Base-by-base conservation (phyloP, 2,888 invertebrate genomes). In the Apodemia duryi region DNA sequence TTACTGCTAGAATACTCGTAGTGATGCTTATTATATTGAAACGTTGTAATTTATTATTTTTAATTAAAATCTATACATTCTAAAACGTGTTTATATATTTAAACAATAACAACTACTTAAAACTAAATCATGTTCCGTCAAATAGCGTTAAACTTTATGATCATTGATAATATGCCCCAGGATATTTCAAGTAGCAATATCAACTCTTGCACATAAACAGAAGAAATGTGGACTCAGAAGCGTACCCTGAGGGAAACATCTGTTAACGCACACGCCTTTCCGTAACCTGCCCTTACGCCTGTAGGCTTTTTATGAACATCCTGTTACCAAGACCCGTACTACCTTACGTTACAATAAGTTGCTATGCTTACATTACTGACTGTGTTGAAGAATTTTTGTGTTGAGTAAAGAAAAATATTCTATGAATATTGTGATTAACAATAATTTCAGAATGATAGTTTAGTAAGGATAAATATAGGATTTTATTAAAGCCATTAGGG, bases 401-500 rank as follows among this genome's bases (percentile, higher is more conserved):
- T 13, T 29, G 13, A 32, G 6, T 10, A 32, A 29, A 70, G 29
- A 10, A 41, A 71, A 71, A 7, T 46, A 57, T 63, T 78, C 61
- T 77, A 75, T 85, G 83, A 66, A 81, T 46, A 43, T 11, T 28
- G 43, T 10, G 61, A 21, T 6, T 11, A 3, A 65, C 54, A 13
- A 52, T 32, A 52, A 54, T 4, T 52, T 46, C 52, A 10, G 1
- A 66, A 49, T 46, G 32, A 32, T 62, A 43, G 66, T 61, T 61
- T 72, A 72, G 77, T 79, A 66, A 66, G 65, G 73, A 74, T 70
- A 77, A 79, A 78, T 82, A 76, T 81, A 82, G 78, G 80, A 80
- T 83, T 85, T 84, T 84, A 86, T 87, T 80, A 82, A 82, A 80
- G 81, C 75, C 78, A 86, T 87, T 86, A 85, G 78, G 72, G 77